Percentiles rank a stretch among this genome's conserved stretches.
phyloP scores from a whole-genome alignment of 1,140 invertebrate genomes.

The Halesus radiatus region DNA sequence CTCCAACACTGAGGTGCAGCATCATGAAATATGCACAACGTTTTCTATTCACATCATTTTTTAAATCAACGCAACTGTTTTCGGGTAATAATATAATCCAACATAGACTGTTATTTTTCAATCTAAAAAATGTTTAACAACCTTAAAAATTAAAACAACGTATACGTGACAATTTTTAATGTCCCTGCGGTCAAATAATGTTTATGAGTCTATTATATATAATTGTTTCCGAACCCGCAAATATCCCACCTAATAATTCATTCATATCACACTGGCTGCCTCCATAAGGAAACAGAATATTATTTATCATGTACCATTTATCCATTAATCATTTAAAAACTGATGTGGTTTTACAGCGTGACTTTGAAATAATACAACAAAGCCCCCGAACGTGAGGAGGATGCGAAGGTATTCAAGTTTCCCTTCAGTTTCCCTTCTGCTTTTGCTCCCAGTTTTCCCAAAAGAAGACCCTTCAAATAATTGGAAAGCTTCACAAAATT shows the following conservation, averaged over 20 bases:
- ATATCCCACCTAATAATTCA: background rate
- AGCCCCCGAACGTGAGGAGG: conserved; percentile 24
- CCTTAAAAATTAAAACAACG: background rate
- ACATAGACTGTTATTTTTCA: too few species aligned
- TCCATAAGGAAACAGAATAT: background rate
- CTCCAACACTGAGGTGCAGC: too few species aligned
- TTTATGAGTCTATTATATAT: background rate
- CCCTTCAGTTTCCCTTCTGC: conserved; percentile 41
- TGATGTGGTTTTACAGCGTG: conserved; percentile 30
- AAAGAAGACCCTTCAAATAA: conserved; percentile 56
- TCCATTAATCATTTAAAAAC: conserved; percentile 36
- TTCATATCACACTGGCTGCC: background rate
- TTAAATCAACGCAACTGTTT: too few species aligned
- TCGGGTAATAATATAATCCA: too few species aligned
- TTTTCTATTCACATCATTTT: too few species aligned
- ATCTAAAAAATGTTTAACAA: too few species aligned
- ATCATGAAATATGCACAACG: too few species aligned
- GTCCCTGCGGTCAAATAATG: background rate
- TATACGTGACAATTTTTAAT: background rate
- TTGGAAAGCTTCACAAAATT: conserved; percentile 56
- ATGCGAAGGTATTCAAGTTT: conserved; percentile 34
- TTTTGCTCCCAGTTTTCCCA: conserved; percentile 38
- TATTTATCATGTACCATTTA: conserved; percentile 26
- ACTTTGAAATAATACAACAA: conserved; percentile 37
- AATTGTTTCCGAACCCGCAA: background rate